A percentile compares a stretch with the other conserved stretches of the same genome.
Conservation (phyloP, 2,888 invertebrate genomes). For the Megamerina dolium region DNA sequence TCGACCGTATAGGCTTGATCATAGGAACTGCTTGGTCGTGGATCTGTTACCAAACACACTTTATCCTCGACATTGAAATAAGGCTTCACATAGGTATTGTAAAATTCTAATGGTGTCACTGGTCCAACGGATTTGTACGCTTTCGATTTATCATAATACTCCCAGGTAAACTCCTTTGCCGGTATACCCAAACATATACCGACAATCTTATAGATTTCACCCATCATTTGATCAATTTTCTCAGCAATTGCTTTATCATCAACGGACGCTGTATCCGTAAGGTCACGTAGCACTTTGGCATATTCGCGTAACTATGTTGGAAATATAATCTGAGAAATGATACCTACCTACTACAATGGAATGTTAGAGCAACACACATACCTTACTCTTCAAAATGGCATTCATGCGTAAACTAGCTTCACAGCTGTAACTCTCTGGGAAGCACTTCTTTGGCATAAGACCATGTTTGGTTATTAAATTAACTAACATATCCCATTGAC, state of each 20-base stretch:
- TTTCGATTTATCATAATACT: conserved; percentile 79
- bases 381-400: conserved; percentile 74
- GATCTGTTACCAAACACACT: conserved; percentile 83
- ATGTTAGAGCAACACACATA: no score
- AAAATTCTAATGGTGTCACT: conserved; percentile 73
- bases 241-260: conserved; percentile 57
- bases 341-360: no score
- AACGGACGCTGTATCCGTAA: conserved; percentile 54
- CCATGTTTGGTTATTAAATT: conserved; percentile 84
- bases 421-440: conserved; percentile 76
- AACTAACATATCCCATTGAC: conserved; percentile 90
- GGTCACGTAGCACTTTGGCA: conserved; percentile 64
- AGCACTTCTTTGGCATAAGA: conserved; percentile 80
- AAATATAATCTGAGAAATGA: conserved; percentile 3
- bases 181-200: conserved; percentile 80
- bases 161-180: conserved; percentile 71
- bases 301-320: conserved; percentile 76
- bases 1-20: conserved; percentile 77
- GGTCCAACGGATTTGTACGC: conserved; percentile 67
- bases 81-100: conserved; percentile 69
- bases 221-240: conserved; percentile 65
- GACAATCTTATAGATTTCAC: conserved; percentile 71
- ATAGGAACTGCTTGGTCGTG: conserved; percentile 72
- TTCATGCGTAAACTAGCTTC: conserved; percentile 72
- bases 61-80: conserved; percentile 76